Evolutionary conservation across 2,113 vertebrate genomes (phyloP).

Genomic region (Pyrgilauda ruficollis): DNA sequence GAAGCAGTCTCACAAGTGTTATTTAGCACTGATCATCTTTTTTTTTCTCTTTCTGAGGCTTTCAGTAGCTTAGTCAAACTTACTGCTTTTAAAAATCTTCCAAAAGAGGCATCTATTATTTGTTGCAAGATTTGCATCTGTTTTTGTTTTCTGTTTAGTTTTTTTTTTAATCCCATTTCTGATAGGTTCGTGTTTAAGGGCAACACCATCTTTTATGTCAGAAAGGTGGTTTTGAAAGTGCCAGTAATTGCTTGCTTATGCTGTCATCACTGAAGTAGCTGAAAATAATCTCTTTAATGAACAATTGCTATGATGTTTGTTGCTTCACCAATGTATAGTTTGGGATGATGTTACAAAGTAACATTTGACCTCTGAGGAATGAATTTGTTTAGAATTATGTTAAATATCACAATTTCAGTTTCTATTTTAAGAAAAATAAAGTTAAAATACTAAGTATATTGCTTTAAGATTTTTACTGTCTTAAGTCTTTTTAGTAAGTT

Average conservation of each 20-base stretch:
- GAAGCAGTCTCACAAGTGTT: neutral
- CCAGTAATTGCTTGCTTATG: neutral
- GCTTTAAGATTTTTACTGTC: neutral
- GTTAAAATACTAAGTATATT: neutral
- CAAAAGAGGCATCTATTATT: neutral
- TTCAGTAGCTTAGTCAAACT: neutral
- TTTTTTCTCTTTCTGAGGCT: neutral
- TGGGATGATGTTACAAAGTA: neutral
- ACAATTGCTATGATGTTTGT: neutral
- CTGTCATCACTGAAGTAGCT: slow-evolving; percentile 54
- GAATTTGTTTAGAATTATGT: neutral
- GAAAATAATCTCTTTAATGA: slow-evolving; percentile 60
- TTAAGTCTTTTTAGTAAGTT: neutral
- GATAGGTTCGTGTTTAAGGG: neutral
- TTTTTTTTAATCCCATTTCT: neutral
- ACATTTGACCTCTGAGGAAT: neutral
- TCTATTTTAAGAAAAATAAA: neutral
- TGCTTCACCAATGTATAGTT: neutral
- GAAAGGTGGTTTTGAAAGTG: slow-evolving; percentile 10
- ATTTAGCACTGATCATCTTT: neutral
- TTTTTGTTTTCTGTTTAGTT: neutral
- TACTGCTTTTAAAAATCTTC: neutral
- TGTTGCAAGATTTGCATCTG: neutral
- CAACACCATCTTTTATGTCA: neutral
- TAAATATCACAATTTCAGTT: neutral